Conservation (phyloP, 2,888 invertebrate species). For the Metopia argyrocephala region DNA sequence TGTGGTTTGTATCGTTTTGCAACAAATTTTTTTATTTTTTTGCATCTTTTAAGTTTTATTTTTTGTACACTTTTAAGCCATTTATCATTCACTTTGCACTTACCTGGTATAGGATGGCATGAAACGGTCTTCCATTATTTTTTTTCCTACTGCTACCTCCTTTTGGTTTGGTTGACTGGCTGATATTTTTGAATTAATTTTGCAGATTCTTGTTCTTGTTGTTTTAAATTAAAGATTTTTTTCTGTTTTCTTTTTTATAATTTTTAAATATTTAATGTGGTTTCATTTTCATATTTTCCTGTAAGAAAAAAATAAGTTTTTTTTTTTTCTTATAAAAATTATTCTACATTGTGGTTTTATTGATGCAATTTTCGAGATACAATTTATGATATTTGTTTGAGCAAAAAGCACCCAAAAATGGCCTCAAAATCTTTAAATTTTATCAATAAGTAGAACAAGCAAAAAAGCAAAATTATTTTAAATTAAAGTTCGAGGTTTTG, state of each 20-base stretch:
- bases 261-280: slow-evolving; percentile 20
- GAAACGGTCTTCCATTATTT: slow-evolving; percentile 22
- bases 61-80: slow-evolving; percentile 54
- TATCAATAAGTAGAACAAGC: too few species aligned
- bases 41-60: slow-evolving; percentile 56
- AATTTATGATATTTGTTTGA: too few species aligned
- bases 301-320: neutral
- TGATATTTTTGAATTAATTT: too few species aligned
- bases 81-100: slow-evolving; percentile 56
- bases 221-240: too few species aligned
- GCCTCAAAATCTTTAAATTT: too few species aligned
- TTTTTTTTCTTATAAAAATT: slow-evolving; percentile 1
- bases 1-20: neutral
- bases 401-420: too few species aligned
- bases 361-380: neutral
- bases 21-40: slow-evolving; percentile 18
- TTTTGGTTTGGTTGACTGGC: slow-evolving; percentile 29
- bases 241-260: neutral
- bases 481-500: too few species aligned
- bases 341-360: slow-evolving; percentile 34
- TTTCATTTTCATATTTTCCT: slow-evolving; percentile 17
- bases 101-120: slow-evolving; percentile 6
- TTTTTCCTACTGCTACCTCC: slow-evolving; percentile 10
- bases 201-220: slow-evolving; percentile 1
- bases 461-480: too few species aligned